phyloP scores from a whole-genome alignment of 2,113 vertebrate genomes.

The Esox niger region DNA sequence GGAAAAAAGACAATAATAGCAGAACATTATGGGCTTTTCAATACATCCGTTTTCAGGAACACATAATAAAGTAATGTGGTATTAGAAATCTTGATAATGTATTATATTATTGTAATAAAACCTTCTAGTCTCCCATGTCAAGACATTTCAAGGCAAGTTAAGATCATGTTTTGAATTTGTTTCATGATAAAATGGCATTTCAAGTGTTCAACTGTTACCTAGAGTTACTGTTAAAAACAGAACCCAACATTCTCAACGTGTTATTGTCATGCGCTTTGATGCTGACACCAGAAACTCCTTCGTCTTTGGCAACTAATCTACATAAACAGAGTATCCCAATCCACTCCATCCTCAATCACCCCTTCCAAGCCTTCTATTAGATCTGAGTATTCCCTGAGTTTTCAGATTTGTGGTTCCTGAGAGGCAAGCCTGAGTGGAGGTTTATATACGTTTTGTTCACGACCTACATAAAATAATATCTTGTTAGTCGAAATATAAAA shows the following conservation, averaged over 20 bases:
- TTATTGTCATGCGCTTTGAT: constrained; percentile 10
- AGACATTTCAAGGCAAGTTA: constrained; percentile 7
- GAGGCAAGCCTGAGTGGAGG: constrained; percentile 45
- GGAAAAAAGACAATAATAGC: constrained; percentile 46
- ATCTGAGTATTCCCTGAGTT: constrained; percentile 71
- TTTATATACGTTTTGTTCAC: background rate
- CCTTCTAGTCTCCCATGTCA: constrained; percentile 22
- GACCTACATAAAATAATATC: constrained; percentile 29
- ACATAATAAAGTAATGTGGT: constrained; percentile 31
- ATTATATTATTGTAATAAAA: constrained; percentile 24
- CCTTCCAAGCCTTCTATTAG: constrained; percentile 32
- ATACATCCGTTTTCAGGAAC: constrained; percentile 24
- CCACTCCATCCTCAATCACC: constrained; percentile 13
- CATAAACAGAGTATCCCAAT: constrained; percentile 21
- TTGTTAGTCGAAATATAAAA: constrained; percentile 30
- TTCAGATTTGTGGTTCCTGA: constrained; percentile 67
- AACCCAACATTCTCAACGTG: background rate
- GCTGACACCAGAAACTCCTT: constrained; percentile 2
- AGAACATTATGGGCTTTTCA: constrained; percentile 47
- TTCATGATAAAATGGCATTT: constrained; percentile 9
- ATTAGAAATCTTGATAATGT: constrained; percentile 5
- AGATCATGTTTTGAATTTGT: background rate
- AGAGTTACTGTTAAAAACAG: constrained; percentile 17
- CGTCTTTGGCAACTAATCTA: constrained; percentile 16
- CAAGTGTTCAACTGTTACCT: background rate